Percentiles rank a stretch among this genome's conserved stretches.
phyloP scores from a whole-genome alignment of 1,140 invertebrate species.

The Eumeta japonica region DNA sequence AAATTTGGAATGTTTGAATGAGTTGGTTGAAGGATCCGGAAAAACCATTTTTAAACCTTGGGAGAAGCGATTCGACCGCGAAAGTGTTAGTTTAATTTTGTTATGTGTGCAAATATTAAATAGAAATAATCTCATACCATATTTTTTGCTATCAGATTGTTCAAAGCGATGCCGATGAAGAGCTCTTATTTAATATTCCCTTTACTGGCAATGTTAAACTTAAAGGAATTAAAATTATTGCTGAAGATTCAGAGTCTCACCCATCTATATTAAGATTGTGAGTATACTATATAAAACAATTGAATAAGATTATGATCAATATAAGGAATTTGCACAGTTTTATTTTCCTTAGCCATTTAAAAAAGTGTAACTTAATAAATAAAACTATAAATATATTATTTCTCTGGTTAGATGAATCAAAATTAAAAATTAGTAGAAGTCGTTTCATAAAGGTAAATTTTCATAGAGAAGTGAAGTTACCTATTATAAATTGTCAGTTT shows the following conservation, averaged over 20 bases:
- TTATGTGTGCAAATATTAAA: not conserved
- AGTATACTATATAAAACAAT: constrained; percentile 48
- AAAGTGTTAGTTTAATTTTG: constrained; percentile 63
- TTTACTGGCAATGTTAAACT: constrained; percentile 94
- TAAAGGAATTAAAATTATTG: constrained; percentile 89
- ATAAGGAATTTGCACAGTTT: too few relatives aligned
- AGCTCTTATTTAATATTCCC: constrained; percentile 92
- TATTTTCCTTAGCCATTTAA: too few relatives aligned
- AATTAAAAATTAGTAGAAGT: too few relatives aligned
- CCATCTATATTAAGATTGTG: constrained; percentile 85
- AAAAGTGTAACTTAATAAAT: too few relatives aligned
- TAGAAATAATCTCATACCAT: not conserved
- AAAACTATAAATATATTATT: too few relatives aligned
- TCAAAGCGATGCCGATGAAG: constrained; percentile 92
- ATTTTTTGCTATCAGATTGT: constrained; percentile 69
- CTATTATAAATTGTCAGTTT: too few relatives aligned
- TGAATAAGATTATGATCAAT: too few relatives aligned
- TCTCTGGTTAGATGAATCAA: too few relatives aligned
- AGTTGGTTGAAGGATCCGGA: constrained; percentile 80
- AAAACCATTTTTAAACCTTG: constrained; percentile 90
- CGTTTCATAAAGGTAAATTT: too few relatives aligned
- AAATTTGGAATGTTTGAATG: constrained; percentile 91
- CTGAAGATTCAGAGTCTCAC: constrained; percentile 80
- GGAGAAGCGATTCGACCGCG: constrained; percentile 78
- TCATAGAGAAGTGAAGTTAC: too few relatives aligned